Conservation (phyloP, 2,888 invertebrate genomes). For the Epirrita christyi region DNA sequence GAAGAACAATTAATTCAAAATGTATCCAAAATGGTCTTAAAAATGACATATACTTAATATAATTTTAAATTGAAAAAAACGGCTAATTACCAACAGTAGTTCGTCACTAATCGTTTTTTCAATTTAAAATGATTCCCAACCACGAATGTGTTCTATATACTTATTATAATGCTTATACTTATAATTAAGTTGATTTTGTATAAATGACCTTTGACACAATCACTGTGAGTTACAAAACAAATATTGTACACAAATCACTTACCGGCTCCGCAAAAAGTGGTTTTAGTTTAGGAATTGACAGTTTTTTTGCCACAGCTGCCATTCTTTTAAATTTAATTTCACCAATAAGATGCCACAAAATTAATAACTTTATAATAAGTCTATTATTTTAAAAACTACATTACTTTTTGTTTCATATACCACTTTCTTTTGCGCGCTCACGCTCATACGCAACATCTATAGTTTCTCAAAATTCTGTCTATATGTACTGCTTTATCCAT, state of each 20-base stretch:
- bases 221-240: constrained; percentile 3
- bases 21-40: no score
- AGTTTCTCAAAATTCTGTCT: constrained; percentile 24
- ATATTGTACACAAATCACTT: constrained; percentile 55
- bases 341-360: constrained; percentile 73
- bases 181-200: constrained; percentile 3
- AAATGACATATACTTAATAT: no score
- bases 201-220: constrained; percentile 47
- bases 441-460: constrained; percentile 33
- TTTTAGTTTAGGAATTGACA: constrained; percentile 49
- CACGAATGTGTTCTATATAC: no score
- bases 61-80: no score
- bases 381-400: constrained; percentile 43
- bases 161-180: no score
- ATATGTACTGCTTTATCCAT: constrained; percentile 33
- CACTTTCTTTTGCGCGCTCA: constrained; percentile 38
- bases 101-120: no score
- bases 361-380: constrained; percentile 40
- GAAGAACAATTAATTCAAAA: no score
- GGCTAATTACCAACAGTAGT: no score
- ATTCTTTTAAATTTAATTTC: constrained; percentile 63
- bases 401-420: constrained; percentile 55
- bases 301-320: constrained; percentile 75
- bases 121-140: no score
- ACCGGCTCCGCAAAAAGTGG: constrained; percentile 57